Base-by-base conservation (phyloP, 2,113 vertebrate species). In the Motacilla alba region DNA sequence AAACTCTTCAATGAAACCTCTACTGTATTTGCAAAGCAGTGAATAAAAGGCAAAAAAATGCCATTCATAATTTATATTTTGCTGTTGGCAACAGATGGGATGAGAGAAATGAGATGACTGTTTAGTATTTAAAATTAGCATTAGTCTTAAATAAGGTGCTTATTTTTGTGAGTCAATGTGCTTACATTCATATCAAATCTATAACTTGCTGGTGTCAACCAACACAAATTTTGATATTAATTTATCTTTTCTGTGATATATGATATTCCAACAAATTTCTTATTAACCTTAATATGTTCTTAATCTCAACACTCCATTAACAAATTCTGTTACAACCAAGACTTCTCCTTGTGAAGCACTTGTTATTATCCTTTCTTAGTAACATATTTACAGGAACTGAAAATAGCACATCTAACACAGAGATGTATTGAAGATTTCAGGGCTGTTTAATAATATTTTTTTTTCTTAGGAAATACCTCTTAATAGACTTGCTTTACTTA, bases 21-120 rank as follows among this genome's bases (percentile, higher is more conserved):
- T 63, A 7, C 39, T 82, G 53, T 37, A 21, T 84, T 93, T 91
- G 11, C 17, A 59, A 80, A 86, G 58, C n/a, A 43, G 35, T 59
- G 59, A 81, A 94, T 66, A 85, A 74, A 70, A 90, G n/a, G 27
- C 52, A 12, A 80, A 82, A 80, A 82, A 87, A 56, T 72, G n/a
- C 18, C 64, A 95, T 93, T 97, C 83, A 94, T 88, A 90, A 84
- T 90, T 96, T 93, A 91, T 91, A 87, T 92, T 92, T 95, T 93
- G 46, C 72, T 88, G 20, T 73, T 95, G 49, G 72, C 56, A 95
- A 64, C 90, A 95, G 93, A 95, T 94, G 81, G 89, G 33, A 79
- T 81, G 56, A 87, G 24, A 94, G 67, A 69, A 85, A 35, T 78
- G 52, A 87, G 44, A 95, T 86, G 55, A 90, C 58, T 89, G 52